phyloP scores from a whole-genome alignment of 2,113 vertebrate genomes.

The Ellobius talpinus region DNA sequence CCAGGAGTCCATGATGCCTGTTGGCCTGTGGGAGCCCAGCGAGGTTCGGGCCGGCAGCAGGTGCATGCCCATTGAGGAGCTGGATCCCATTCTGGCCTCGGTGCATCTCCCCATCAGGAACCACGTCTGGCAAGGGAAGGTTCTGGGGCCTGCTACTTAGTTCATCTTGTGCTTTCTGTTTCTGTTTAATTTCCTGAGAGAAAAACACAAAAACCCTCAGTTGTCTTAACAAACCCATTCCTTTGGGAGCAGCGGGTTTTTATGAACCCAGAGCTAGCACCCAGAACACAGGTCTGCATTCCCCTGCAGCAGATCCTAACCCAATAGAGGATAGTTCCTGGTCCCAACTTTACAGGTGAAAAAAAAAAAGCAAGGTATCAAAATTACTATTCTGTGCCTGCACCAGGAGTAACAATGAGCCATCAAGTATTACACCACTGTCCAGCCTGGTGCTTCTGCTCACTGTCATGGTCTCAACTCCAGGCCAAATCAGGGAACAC shows the following conservation, averaged over 20 bases:
- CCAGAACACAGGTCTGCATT: not conserved
- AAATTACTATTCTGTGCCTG: not conserved
- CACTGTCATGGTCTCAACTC: not conserved
- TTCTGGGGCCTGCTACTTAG: conserved; percentile 90
- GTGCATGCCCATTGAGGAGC: conserved; percentile 90
- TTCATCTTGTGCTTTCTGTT: conserved; percentile 95
- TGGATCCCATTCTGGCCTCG: conserved; percentile 91
- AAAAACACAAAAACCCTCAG: not conserved
- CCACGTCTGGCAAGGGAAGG: conserved; percentile 96
- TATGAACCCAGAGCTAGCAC: not conserved
- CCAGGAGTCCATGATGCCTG: conserved; percentile 97
- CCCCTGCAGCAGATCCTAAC: not conserved
- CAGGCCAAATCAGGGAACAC: not conserved
- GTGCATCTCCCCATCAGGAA: conserved; percentile 94
- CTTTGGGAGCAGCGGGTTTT: not conserved
- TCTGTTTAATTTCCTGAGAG: conserved; percentile 95
- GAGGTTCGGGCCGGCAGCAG: conserved; percentile 87
- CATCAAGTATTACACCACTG: accelerated
- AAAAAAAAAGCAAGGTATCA: not conserved
- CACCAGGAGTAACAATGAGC: not conserved
- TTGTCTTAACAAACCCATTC: not conserved
- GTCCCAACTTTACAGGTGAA: not conserved
- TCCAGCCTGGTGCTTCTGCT: not conserved
- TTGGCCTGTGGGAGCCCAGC: conserved; percentile 94
- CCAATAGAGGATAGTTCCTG: not conserved